phyloP scores from a whole-genome alignment of 2,113 vertebrate species.

The Saccopteryx bilineata region DNA sequence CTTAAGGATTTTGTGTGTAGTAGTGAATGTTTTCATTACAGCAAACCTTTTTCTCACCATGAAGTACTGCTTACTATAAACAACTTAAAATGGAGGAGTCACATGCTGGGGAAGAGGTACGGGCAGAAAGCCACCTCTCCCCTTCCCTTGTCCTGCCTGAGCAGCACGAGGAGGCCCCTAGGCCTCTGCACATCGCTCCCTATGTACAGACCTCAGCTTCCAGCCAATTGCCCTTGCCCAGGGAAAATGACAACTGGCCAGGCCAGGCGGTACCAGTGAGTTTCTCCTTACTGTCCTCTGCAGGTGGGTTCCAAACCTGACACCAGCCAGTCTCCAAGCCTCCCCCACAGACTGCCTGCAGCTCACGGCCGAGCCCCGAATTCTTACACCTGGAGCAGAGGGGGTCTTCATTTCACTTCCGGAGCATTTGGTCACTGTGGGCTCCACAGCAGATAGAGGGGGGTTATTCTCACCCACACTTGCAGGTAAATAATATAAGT shows the following conservation, averaged over 20 bases:
- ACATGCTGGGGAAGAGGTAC: neutral
- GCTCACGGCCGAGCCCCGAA: neutral
- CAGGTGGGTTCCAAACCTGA: neutral
- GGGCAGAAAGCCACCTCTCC: neutral
- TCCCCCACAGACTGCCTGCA: neutral
- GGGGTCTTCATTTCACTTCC: neutral
- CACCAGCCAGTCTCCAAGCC: neutral
- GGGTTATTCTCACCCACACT: neutral
- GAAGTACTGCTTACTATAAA: neutral
- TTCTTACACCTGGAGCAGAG: neutral
- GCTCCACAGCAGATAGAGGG: neutral
- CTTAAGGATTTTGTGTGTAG: neutral
- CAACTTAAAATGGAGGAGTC: neutral
- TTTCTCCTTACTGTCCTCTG: neutral
- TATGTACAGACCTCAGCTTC: no score
- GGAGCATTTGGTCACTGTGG: neutral
- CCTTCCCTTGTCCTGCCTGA: accelerated
- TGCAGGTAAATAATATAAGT: neutral
- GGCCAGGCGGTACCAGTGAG: accelerated
- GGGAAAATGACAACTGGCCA: neutral
- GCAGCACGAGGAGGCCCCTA: neutral
- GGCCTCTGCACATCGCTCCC: neutral
- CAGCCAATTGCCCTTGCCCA: accelerated
- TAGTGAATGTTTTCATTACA: neutral
- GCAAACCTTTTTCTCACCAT: neutral